These are phyloP conservation scores for Pangasianodon hypophthalmus DNA, from an alignment of 2,113 vertebrate genomes.

Conservation along the genomic window DNA sequence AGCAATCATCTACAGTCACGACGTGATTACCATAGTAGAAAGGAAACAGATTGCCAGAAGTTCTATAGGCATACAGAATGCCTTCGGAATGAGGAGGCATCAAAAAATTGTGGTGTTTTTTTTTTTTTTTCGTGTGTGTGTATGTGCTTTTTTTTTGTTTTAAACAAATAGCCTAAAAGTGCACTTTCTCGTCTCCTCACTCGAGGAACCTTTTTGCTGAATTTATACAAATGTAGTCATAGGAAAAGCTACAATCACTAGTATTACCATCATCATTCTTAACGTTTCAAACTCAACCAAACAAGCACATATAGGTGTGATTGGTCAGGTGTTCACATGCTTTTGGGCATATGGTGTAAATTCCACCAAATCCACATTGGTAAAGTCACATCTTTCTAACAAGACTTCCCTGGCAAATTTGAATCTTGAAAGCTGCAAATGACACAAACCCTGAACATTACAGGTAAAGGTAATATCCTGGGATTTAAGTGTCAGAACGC, in stretches of 20 bases:
- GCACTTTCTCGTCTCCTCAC: background rate
- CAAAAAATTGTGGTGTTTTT: background rate
- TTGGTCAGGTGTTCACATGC: background rate
- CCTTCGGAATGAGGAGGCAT: background rate
- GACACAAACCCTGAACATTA: background rate
- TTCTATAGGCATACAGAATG: background rate
- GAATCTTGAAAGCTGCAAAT: background rate
- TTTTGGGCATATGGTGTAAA: background rate
- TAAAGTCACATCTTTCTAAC: background rate
- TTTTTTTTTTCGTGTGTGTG: background rate
- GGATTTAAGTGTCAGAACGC: background rate
- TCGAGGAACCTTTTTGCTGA: background rate
- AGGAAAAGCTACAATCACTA: background rate
- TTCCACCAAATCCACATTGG: background rate
- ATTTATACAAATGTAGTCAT: background rate
- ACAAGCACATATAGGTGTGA: background rate
- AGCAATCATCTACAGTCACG: slow-evolving; percentile 26
- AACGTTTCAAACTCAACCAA: background rate
- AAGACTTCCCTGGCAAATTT: background rate
- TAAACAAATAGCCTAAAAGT: background rate
- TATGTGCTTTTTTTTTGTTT: background rate
- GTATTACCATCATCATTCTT: background rate
- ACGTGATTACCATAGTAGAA: slow-evolving; percentile 1
- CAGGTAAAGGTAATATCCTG: background rate
- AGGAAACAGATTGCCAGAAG: slow-evolving; percentile 6